Conservation (phyloP, 2,113 vertebrate genomes). For the Lepisosteus osseus region DNA sequence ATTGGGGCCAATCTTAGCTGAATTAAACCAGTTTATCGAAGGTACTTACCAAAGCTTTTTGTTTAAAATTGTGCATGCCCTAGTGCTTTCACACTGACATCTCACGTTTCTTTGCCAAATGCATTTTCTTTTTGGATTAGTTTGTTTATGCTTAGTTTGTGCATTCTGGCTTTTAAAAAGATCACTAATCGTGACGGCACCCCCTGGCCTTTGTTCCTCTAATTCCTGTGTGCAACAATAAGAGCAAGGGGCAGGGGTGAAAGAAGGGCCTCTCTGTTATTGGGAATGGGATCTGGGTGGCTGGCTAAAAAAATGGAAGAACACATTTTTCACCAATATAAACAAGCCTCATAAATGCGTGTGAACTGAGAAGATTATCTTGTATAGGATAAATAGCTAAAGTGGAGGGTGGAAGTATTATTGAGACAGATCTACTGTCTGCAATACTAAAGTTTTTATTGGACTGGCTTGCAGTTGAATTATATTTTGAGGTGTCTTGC, state of each 20-base stretch:
- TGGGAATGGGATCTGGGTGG: background rate
- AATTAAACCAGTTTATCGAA: background rate
- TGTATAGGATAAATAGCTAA: too few species aligned
- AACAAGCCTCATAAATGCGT: too few species aligned
- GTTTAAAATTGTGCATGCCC: conserved; percentile 12
- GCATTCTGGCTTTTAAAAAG: conserved; percentile 2
- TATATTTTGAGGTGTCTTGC: too few species aligned
- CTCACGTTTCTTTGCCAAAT: background rate
- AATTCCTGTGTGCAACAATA: conserved; percentile 1
- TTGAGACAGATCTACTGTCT: too few species aligned
- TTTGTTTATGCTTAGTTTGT: conserved; percentile 22
- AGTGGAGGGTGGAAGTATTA: too few species aligned
- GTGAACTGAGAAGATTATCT: too few species aligned
- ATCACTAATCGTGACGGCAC: background rate
- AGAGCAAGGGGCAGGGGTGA: background rate
- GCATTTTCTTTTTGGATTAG: conserved; percentile 14
- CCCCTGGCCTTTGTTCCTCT: background rate
- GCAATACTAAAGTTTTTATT: too few species aligned
- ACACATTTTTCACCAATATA: too few species aligned
- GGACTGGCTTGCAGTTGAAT: too few species aligned
- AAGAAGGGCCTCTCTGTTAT: background rate
- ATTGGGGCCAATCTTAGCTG: background rate
- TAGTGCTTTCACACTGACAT: background rate
- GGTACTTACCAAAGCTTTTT: conserved; percentile 1
- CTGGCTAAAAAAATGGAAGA: background rate